Percentiles rank a stretch among this genome's conserved stretches.
phyloP scores from a whole-genome alignment of 2,797 vertebrate genomes.

The Sitta carolinensis region DNA sequence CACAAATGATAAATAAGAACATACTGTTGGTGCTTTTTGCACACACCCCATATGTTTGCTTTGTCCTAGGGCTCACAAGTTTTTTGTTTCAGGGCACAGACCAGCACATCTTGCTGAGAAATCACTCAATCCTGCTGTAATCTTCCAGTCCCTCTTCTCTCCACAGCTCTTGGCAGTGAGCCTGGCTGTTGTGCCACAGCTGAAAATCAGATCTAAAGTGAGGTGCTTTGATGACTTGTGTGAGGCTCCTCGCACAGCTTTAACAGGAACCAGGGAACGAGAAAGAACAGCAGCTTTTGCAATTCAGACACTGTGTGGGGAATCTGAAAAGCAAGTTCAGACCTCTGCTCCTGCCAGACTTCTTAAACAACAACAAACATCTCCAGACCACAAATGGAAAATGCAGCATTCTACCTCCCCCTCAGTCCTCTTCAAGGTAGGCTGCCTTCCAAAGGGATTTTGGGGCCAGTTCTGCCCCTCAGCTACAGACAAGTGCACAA shows the following conservation, averaged over 20 bases:
- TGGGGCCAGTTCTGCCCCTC: background rate
- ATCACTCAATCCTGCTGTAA: background rate
- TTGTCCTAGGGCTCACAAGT: background rate
- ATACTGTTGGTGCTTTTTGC: background rate
- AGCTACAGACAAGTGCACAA: background rate
- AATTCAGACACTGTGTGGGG: background rate
- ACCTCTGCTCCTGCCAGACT: background rate
- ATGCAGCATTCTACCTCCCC: background rate
- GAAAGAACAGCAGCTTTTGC: background rate
- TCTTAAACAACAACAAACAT: background rate
- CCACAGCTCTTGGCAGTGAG: background rate
- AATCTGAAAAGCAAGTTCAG: background rate
- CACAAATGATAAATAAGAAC: background rate
- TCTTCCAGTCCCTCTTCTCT: background rate
- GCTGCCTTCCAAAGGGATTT: background rate
- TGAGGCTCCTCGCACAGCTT: background rate
- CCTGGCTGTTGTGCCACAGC: conserved; percentile 23
- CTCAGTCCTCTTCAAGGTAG: background rate
- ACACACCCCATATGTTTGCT: rapidly evolving
- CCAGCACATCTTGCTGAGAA: background rate
- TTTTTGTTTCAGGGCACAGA: background rate
- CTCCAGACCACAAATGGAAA: background rate
- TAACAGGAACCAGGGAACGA: background rate
- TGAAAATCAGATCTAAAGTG: background rate
- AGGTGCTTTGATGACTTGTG: background rate